These are phyloP conservation scores for Dasypogon diadema DNA, from an alignment of 2,888 invertebrate species.

Conservation along the genomic window DNA sequence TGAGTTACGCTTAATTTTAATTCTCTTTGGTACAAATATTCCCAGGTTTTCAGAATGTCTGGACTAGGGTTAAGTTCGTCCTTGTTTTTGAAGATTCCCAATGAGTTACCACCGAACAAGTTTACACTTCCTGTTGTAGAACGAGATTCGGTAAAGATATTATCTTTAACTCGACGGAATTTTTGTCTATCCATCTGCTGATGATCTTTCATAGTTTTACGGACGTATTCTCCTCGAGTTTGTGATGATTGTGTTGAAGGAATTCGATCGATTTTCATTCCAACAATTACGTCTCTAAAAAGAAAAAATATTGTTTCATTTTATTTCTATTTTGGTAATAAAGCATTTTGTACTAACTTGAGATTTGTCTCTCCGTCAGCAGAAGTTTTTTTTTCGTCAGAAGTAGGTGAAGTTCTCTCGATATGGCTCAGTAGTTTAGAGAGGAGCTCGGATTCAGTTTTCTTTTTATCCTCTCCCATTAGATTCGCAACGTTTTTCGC, in stretches of 20 bases:
- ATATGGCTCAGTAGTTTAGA: constrained; percentile 73
- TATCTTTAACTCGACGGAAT: not conserved
- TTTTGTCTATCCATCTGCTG: not conserved
- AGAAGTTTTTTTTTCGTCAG: not conserved
- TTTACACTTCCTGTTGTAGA: constrained; percentile 70
- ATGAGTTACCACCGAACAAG: constrained; percentile 73
- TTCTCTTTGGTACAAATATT: constrained; percentile 75
- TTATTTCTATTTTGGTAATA: not conserved
- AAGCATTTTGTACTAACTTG: constrained; percentile 59
- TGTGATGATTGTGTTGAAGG: constrained; percentile 60
- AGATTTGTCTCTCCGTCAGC: constrained; percentile 57
- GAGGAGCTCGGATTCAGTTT: constrained; percentile 80
- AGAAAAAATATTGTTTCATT: not conserved
- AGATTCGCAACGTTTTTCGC: constrained; percentile 79
- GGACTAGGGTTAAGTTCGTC: constrained; percentile 58
- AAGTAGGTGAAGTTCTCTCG: not conserved
- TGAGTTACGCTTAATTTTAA: constrained; percentile 76
- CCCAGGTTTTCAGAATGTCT: constrained; percentile 76
- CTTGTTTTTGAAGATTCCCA: constrained; percentile 74
- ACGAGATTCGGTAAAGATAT: not conserved
- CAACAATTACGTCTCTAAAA: constrained; percentile 78
- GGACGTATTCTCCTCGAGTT: constrained; percentile 67
- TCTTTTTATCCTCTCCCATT: constrained; percentile 73
- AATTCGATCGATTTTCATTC: constrained; percentile 81
- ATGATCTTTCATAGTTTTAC: constrained; percentile 61